Percentiles rank a stretch among this genome's conserved stretches.
These are phyloP conservation scores for Saxicola maurus DNA, from an alignment of 2,797 vertebrate genomes.

Conservation along the genomic window DNA sequence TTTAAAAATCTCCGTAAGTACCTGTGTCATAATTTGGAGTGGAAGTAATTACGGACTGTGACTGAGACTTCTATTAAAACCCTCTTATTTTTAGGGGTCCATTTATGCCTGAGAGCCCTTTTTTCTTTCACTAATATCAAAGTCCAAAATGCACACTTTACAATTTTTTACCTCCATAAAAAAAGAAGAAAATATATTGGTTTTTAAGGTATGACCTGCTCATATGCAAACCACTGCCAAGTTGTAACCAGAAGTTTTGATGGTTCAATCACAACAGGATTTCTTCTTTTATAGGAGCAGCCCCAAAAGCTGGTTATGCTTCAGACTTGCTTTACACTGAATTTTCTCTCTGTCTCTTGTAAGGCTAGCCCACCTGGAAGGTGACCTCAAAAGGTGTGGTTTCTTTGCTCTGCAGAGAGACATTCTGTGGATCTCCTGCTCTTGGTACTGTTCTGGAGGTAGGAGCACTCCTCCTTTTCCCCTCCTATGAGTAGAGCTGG, in stretches of 20 bases:
- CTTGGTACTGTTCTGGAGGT: background rate
- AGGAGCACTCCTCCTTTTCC: background rate
- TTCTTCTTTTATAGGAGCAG: background rate
- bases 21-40: background rate
- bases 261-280: background rate
- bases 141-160: background rate
- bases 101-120: background rate
- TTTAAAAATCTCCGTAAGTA: background rate
- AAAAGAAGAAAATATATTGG: background rate
- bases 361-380: background rate
- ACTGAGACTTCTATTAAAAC: background rate
- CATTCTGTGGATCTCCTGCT: background rate
- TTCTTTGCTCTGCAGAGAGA: background rate
- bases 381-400: background rate
- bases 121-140: background rate
- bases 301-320: background rate
- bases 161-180: background rate
- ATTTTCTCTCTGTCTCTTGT: background rate
- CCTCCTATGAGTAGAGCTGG: background rate
- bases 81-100: background rate
- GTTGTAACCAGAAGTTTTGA: background rate
- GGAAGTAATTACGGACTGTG: background rate
- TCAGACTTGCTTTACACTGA: background rate
- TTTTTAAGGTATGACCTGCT: background rate
- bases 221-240: background rate